Evolutionary conservation across 2,113 vertebrate genomes (phyloP).

Genomic region (Engystomops pustulosus): DNA sequence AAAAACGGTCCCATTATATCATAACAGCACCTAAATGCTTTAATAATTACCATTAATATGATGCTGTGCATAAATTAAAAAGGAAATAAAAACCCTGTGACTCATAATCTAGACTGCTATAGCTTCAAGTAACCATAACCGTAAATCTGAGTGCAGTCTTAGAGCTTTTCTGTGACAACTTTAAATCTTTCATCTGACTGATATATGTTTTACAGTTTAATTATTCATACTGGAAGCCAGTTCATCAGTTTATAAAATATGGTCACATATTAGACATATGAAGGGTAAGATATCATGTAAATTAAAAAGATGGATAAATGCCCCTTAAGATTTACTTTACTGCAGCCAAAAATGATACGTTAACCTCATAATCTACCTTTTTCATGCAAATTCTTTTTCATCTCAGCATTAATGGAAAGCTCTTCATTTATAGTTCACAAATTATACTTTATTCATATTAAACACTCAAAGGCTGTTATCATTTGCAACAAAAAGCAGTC

Average conservation of each 20-base stretch:
- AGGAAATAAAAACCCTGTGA: conserved; percentile 18
- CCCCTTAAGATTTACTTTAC: neutral
- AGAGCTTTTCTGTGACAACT: conserved; percentile 29
- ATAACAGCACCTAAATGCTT: conserved; percentile 22
- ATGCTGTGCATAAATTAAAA: conserved; percentile 37
- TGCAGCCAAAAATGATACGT: too few species aligned
- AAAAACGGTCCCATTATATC: neutral
- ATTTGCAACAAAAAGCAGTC: too few species aligned
- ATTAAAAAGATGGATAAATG: neutral
- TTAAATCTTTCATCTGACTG: conserved; percentile 38
- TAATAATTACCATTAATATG: conserved; percentile 43
- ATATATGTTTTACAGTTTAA: conserved; percentile 48
- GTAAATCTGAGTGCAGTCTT: conserved; percentile 26
- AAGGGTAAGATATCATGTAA: conserved; percentile 34
- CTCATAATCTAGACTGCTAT: conserved; percentile 28
- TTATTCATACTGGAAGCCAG: conserved; percentile 25
- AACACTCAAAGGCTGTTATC: too few species aligned
- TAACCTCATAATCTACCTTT: too few species aligned
- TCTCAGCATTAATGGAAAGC: neutral
- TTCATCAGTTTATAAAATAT: conserved; percentile 50
- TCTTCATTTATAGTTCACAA: too few species aligned
- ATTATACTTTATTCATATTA: too few species aligned
- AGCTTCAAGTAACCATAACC: conserved; percentile 31
- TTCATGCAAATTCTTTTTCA: too few species aligned
- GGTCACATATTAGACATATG: conserved; percentile 8